Conservation (phyloP, 2,797 vertebrate species). For the Emys orbicularis region DNA sequence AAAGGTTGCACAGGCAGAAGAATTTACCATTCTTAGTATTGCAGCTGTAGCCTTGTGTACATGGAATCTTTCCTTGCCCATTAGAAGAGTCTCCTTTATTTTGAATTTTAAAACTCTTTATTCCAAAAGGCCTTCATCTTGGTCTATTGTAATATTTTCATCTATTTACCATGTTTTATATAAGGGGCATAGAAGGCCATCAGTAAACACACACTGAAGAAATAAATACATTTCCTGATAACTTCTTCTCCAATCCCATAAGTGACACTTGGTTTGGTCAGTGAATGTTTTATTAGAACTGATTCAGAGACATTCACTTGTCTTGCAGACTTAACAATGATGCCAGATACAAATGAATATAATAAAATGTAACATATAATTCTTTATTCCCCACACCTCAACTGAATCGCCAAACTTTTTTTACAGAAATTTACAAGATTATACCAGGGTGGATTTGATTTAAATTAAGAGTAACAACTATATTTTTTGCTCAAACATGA, state of each 20-base stretch:
- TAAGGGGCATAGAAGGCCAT: background rate
- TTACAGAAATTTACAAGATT: background rate
- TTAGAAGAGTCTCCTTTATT: slow-evolving; percentile 20
- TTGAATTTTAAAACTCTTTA: background rate
- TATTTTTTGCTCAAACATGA: too few relatives aligned
- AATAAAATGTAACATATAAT: background rate
- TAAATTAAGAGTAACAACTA: too few relatives aligned
- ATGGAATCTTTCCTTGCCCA: slow-evolving; percentile 13
- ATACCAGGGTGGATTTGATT: too few relatives aligned
- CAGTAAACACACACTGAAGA: background rate
- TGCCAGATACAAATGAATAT: background rate
- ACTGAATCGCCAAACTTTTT: background rate
- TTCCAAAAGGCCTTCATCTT: slow-evolving; percentile 1
- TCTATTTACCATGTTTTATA: background rate
- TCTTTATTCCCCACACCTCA: background rate
- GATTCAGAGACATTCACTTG: background rate
- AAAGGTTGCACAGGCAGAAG: slow-evolving; percentile 9
- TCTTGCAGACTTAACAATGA: background rate
- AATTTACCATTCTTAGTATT: slow-evolving; percentile 17
- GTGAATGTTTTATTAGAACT: background rate
- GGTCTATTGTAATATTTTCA: background rate
- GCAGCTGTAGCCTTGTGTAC: background rate
- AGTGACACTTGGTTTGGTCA: background rate
- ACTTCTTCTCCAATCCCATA: background rate
- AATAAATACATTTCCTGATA: slow-evolving; percentile 8